Percentiles rank a stretch among this genome's conserved stretches.
phyloP scores from a whole-genome alignment of 2,888 invertebrate genomes.

The Hanleya hanleyi region DNA sequence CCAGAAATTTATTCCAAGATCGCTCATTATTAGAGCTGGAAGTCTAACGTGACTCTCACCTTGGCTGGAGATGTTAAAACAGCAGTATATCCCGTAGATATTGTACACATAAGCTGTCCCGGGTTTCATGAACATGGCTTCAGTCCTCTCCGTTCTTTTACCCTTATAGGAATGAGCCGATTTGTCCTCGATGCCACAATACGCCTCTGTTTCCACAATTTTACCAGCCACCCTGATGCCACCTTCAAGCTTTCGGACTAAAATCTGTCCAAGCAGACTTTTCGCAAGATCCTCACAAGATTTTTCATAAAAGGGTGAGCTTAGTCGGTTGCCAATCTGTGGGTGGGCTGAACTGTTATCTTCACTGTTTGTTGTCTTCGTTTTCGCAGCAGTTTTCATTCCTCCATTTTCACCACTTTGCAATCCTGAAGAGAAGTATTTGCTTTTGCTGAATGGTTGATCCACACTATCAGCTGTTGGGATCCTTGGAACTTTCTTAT shows the following conservation, averaged over 20 bases:
- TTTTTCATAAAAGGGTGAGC: constrained; percentile 53
- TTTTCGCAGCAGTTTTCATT: no score
- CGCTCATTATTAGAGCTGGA: no score
- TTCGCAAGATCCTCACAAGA: constrained; percentile 75
- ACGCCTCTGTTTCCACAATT: constrained; percentile 85
- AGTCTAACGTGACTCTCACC: no score
- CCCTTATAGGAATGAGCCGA: constrained; percentile 80
- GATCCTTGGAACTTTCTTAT: no score
- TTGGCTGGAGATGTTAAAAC: constrained; percentile 82
- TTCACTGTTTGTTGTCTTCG: no score
- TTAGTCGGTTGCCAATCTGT: constrained; percentile 33
- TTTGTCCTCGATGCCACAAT: constrained; percentile 80
- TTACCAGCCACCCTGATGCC: constrained; percentile 77
- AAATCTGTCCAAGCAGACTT: constrained; percentile 78
- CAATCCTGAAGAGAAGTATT: no score
- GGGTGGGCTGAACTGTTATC: no score
- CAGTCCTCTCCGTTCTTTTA: constrained; percentile 79
- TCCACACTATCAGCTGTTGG: no score
- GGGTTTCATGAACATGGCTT: constrained; percentile 83
- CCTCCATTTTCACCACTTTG: no score
- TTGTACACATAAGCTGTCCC: constrained; percentile 83
- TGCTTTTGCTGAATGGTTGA: no score
- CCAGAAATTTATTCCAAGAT: no score
- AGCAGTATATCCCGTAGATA: constrained; percentile 84
- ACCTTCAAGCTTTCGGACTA: constrained; percentile 76